Conservation (phyloP, 2,797 vertebrate genomes). For the Semotilus atromaculatus region DNA sequence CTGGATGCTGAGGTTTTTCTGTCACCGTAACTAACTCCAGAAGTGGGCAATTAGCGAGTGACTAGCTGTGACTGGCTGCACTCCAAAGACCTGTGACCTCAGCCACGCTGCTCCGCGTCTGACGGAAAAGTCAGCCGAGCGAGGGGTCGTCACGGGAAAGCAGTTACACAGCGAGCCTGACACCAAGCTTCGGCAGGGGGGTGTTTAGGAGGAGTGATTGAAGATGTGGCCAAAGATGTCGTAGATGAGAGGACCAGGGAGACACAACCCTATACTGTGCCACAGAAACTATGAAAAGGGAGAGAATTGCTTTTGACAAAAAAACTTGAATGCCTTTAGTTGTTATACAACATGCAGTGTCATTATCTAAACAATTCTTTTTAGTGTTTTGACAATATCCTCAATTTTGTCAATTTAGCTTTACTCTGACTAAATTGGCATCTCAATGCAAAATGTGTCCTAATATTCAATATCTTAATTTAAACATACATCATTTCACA, state of each 20-base stretch:
- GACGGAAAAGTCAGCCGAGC: slow-evolving; percentile 54
- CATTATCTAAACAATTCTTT: background rate
- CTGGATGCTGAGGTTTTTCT: slow-evolving; percentile 67
- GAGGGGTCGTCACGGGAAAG: slow-evolving; percentile 64
- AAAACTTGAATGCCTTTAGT: background rate
- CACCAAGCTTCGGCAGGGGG: slow-evolving; percentile 52
- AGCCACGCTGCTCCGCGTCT: slow-evolving; percentile 70
- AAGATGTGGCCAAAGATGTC: slow-evolving; percentile 13
- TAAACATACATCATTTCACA: background rate
- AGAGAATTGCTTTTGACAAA: background rate
- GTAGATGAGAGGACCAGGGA: slow-evolving; percentile 14
- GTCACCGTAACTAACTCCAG: slow-evolving; percentile 66
- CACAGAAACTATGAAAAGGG: background rate
- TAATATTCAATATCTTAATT: background rate
- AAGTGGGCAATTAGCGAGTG: slow-evolving; percentile 74
- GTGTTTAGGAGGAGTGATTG: slow-evolving; percentile 34
- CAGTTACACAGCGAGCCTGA: slow-evolving; percentile 69
- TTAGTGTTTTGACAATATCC: background rate
- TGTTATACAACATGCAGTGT: background rate
- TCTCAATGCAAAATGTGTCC: background rate
- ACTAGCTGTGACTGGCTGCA: slow-evolving; percentile 73
- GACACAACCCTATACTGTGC: background rate
- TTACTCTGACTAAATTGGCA: background rate
- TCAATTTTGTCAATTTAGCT: background rate
- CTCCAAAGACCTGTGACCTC: slow-evolving; percentile 76